These are phyloP conservation scores for Heliconius hewitsoni DNA, from an alignment of 1,140 invertebrate genomes.

Conservation along the genomic window DNA sequence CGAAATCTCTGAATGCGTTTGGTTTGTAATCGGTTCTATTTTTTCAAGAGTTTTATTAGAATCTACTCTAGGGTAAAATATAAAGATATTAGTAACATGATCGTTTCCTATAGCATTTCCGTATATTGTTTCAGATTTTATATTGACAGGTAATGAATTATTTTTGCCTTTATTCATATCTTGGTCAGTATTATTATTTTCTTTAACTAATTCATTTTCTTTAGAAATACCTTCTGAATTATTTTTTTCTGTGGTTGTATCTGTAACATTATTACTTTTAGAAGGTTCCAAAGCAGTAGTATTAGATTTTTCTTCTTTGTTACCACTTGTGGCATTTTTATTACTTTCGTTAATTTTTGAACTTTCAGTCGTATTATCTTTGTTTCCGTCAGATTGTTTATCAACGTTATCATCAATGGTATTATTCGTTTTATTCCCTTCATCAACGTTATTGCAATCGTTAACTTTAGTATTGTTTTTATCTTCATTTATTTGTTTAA, in stretches of 20 bases:
- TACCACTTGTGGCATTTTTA: neutral
- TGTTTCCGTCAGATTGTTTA: slow-evolving; percentile 11
- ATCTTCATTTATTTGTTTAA: slow-evolving; percentile 26
- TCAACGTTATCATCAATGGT: slow-evolving; percentile 8
- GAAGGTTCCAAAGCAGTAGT: neutral
- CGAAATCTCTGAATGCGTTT: slow-evolving; percentile 1
- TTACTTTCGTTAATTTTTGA: neutral
- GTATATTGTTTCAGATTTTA: slow-evolving; percentile 45
- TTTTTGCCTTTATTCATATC: slow-evolving; percentile 18
- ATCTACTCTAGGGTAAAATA: slow-evolving; percentile 41
- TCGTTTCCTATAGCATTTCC: slow-evolving; percentile 49
- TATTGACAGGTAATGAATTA: slow-evolving; percentile 21
- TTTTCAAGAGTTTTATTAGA: slow-evolving; percentile 29
- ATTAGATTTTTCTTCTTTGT: neutral
- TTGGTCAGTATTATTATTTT: slow-evolving; percentile 12
- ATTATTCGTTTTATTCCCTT: neutral
- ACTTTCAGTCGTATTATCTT: neutral
- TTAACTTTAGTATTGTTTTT: slow-evolving; percentile 16
- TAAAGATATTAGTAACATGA: slow-evolving; percentile 56
- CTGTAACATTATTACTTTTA: neutral
- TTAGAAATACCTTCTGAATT: neutral
- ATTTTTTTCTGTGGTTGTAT: neutral
- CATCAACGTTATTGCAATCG: neutral
- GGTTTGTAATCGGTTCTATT: slow-evolving; percentile 17
- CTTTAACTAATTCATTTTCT: neutral